Evolutionary conservation across 2,797 vertebrate genomes (phyloP).

Genomic region (Loriculus beryllinus): DNA sequence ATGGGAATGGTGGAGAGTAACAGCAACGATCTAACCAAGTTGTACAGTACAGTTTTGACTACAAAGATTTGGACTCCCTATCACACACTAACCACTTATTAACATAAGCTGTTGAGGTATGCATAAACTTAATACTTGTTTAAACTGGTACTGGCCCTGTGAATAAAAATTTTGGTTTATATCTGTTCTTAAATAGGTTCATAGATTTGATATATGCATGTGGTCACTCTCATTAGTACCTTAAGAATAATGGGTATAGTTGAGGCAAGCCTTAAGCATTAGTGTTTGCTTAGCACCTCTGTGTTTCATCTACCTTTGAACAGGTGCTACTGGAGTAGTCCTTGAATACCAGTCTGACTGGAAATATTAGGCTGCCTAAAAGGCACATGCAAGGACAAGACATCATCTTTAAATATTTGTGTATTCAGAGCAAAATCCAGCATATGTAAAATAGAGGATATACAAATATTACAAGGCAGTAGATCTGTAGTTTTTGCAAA

Average conservation of each 20-base stretch:
- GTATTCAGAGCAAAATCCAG: slow-evolving; percentile 33
- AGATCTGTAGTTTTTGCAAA: slow-evolving; percentile 15
- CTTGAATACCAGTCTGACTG: background rate
- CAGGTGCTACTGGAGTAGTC: background rate
- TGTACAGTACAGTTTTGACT: background rate
- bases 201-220: background rate
- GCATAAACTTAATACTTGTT: background rate
- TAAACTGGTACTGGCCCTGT: background rate
- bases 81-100: background rate
- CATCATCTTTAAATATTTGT: slow-evolving; percentile 60
- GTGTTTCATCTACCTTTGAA: background rate
- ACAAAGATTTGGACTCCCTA: background rate
- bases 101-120: background rate
- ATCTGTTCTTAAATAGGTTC: background rate
- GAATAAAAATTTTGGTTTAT: background rate
- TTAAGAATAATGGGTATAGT: background rate
- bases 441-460: slow-evolving; percentile 27
- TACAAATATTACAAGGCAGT: slow-evolving; percentile 68
- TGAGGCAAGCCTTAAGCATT: slow-evolving; percentile 1
- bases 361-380: background rate
- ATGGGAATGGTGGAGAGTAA: background rate
- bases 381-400: slow-evolving; percentile 26
- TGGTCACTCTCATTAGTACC: background rate
- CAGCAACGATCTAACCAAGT: background rate
- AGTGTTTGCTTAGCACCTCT: background rate